Conservation (phyloP, 2,797 vertebrate genomes). For the Benthosema pterotum region DNA sequence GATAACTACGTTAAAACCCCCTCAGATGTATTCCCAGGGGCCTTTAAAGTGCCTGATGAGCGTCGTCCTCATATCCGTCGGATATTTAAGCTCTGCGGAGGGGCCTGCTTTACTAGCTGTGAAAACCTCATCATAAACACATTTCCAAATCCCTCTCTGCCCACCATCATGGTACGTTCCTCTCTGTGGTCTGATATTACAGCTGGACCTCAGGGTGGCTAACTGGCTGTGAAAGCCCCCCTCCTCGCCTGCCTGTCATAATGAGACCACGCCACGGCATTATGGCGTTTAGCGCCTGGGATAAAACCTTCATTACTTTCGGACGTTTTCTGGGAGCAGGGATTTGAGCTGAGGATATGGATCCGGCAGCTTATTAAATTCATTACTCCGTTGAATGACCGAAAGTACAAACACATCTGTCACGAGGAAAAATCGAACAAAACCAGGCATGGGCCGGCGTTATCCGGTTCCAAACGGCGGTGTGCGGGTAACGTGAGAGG, state of each 20-base stretch:
- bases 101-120: constrained; percentile 37
- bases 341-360: background rate
- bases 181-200: background rate
- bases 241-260: background rate
- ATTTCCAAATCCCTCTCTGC: background rate
- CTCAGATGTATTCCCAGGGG: background rate
- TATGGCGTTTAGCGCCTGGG: constrained; percentile 36
- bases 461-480: constrained; percentile 17
- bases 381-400: constrained; percentile 43
- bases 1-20: background rate
- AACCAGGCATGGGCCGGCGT: constrained; percentile 11
- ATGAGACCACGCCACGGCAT: constrained; percentile 35
- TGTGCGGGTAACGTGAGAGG: constrained; percentile 16
- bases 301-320: constrained; percentile 57
- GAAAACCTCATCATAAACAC: constrained; percentile 21
- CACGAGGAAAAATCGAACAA: constrained; percentile 28
- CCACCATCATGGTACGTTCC: background rate
- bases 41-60: background rate
- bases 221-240: background rate
- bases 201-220: background rate
- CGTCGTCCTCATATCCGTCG: constrained; percentile 13
- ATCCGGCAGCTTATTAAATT: constrained; percentile 31
- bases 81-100: constrained; percentile 29
- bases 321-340: constrained; percentile 41
- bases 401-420: constrained; percentile 36